Percentiles rank a stretch among this genome's conserved stretches.
Evolutionary conservation across 2,888 invertebrate species (phyloP).

Genomic region (Myopa tessellatipennis): DNA sequence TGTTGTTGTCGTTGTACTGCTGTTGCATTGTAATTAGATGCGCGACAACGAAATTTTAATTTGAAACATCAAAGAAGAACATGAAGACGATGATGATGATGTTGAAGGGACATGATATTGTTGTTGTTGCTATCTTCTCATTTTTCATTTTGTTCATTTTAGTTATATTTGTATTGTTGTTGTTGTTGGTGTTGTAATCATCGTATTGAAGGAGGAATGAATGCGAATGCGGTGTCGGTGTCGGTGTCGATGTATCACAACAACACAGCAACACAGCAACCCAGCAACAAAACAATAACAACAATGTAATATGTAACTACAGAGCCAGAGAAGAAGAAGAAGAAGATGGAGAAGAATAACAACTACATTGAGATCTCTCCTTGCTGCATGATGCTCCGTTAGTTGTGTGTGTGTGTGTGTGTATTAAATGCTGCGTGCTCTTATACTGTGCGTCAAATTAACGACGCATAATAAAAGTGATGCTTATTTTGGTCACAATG

Average conservation of each 20-base stretch:
- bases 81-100: neutral
- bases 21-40: constrained; percentile 29
- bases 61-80: neutral
- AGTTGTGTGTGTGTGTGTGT: neutral
- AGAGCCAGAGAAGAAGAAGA: too few species aligned
- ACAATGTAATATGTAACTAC: neutral
- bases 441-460: constrained; percentile 19
- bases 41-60: constrained; percentile 7
- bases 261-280: too few species aligned
- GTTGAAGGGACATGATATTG: too few species aligned
- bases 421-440: constrained; percentile 6
- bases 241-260: too few species aligned
- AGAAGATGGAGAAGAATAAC: neutral
- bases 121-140: too few species aligned
- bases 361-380: too few species aligned
- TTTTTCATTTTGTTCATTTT: too few species aligned
- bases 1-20: neutral
- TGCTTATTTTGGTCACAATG: constrained; percentile 20
- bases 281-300: neutral
- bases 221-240: neutral
- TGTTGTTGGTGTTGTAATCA: neutral
- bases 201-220: neutral
- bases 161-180: too few species aligned
- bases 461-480: constrained; percentile 19
- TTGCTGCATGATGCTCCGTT: neutral